A percentile compares a stretch with the other conserved stretches of the same genome.
phyloP scores from a whole-genome alignment of 2,797 vertebrate genomes.

The Gephyroberyx darwinii region DNA sequence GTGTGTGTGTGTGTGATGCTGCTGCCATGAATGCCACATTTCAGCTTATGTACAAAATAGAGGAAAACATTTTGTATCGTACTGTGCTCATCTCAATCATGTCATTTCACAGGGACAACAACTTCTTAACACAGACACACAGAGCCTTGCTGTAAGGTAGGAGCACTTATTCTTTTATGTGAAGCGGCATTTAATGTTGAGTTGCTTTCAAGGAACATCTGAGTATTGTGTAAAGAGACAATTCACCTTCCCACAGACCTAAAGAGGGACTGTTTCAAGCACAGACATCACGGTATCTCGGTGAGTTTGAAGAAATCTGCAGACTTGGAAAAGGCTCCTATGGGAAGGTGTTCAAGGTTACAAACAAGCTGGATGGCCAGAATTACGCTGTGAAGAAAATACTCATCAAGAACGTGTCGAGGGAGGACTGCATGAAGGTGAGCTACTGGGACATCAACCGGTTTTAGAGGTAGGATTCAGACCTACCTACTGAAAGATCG shows the following conservation, averaged over 20 bases:
- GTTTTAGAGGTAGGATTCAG: neutral
- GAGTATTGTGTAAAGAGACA: neutral
- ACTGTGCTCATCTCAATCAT: slow-evolving; percentile 47
- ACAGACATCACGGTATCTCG: slow-evolving; percentile 94
- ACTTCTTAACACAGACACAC: slow-evolving; percentile 74
- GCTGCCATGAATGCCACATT: too few species aligned
- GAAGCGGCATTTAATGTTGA: neutral
- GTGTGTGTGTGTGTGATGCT: too few species aligned
- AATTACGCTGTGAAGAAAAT: slow-evolving; percentile 97
- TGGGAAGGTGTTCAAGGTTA: slow-evolving; percentile 95
- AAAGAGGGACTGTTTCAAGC: slow-evolving; percentile 87
- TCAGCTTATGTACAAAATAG: too few species aligned
- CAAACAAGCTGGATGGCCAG: slow-evolving; percentile 95
- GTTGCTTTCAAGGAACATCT: neutral
- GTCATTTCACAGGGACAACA: slow-evolving; percentile 75
- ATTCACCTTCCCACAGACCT: slow-evolving; percentile 61
- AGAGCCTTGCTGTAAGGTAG: slow-evolving; percentile 82
- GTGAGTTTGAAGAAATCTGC: slow-evolving; percentile 93
- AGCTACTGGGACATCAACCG: neutral
- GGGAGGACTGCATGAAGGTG: slow-evolving; percentile 95
- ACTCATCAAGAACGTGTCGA: slow-evolving; percentile 92
- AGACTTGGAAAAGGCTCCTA: slow-evolving; percentile 93
- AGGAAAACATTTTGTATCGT: too few species aligned
- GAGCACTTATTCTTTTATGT: slow-evolving; percentile 24
- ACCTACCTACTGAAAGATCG: fast-evolving